Evolutionary conservation across 2,113 vertebrate genomes (phyloP), one percentile per base, ranked within the genome.

Genomic region (Lonchura striata): DNA sequence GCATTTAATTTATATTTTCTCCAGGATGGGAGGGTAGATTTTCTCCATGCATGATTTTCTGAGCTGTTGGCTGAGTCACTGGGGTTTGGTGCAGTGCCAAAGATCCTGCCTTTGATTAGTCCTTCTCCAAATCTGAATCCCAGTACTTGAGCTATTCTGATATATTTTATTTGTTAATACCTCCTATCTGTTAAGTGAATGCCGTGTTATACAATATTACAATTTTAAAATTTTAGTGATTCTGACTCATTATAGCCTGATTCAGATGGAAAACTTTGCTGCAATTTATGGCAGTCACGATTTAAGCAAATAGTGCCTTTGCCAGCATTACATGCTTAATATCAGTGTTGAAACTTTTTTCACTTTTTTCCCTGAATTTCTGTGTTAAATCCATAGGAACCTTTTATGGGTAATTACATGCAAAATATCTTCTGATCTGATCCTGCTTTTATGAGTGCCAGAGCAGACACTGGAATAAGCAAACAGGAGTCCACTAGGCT

Each of bases 1-100:
- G 17, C 9, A 3, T 6, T 88, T 66, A 27, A 31, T 68, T 87
- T 90, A 87, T 77, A 30, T 86, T 90, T 91, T 92, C 57, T 91
- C 13, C 46, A 59, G 50, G 13, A 5, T 52, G 25, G 24, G 16
- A 59, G n/a, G 10, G 8, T 27, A 60, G 39, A 42, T 72, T 93
- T 92, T 87, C 57, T 71, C 23, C 22, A 13, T 23, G 21, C 24
- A 13, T 65, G 52, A 53, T 93, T 94, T 86, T 82, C 39, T 54
- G 60, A 87, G 59, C 57, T 76, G 39, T 46, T 90, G 47, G 47
- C 90, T 96, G 94, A 94, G 82, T 91, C 84, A 93, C 63, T 46
- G 42, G 33, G 39, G 46, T 20, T 88, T 87, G 79, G 53, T 76
- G 50, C 37, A 42, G 47, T 60, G 87, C 66, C 2, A 1, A 46